phyloP scores from a whole-genome alignment of 2,113 vertebrate species.

The Caloenas nicobarica region DNA sequence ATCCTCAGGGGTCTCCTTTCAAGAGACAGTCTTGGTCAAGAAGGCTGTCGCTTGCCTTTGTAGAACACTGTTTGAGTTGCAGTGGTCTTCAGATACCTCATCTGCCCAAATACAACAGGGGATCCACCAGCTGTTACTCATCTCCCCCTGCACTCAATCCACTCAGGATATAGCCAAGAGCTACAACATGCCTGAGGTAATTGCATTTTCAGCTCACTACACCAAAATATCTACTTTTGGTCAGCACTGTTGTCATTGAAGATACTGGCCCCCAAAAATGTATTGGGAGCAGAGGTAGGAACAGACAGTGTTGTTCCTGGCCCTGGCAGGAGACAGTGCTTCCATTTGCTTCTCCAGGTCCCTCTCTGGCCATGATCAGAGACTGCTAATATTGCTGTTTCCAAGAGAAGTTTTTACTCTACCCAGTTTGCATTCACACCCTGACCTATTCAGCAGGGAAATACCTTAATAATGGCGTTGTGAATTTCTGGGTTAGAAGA shows the following conservation, averaged over 20 bases:
- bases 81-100: not conserved
- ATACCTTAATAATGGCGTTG: not conserved
- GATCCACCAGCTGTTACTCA: rapidly evolving
- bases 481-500: not conserved
- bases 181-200: not conserved
- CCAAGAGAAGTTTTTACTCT: not conserved
- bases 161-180: not conserved
- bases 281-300: not conserved
- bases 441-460: not conserved
- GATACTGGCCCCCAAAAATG: not conserved
- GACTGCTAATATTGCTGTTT: not conserved
- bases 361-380: not conserved
- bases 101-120: not conserved
- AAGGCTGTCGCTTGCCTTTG: not conserved
- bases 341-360: not conserved
- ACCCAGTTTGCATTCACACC: not conserved
- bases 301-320: not conserved
- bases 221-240: not conserved
- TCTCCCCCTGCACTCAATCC: not conserved
- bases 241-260: not conserved
- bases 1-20: not conserved
- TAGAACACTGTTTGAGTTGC: not conserved
- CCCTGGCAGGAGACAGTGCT: not conserved
- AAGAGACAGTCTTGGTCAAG: not conserved
- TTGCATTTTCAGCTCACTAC: not conserved